Conservation (phyloP, 2,113 vertebrate species). For the Chaetops frenatus region DNA sequence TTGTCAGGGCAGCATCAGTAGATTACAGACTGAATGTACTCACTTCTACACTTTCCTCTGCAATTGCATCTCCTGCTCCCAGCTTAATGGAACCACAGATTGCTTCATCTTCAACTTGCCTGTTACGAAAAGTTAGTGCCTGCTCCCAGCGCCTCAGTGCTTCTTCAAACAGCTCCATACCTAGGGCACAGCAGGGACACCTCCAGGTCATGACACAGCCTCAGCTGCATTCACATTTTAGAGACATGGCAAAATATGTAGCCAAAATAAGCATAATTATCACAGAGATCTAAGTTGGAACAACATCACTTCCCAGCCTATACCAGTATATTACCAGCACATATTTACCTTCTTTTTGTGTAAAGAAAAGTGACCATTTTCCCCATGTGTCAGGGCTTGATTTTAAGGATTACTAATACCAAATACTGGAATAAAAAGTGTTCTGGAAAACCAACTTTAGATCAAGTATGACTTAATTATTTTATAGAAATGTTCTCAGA, state of each 20-base stretch:
- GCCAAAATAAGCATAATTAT: not conserved
- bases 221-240: not conserved
- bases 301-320: not conserved
- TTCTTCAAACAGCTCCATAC: constrained; percentile 97
- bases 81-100: constrained; percentile 81
- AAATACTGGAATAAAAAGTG: not conserved
- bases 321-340: not conserved
- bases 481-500: not conserved
- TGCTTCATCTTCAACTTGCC: constrained; percentile 83
- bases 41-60: constrained; percentile 90
- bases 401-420: not conserved
- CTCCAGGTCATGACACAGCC: not conserved
- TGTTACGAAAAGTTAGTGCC: constrained; percentile 85
- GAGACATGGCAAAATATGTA: rapidly evolving
- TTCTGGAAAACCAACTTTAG: not conserved
- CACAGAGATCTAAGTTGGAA: not conserved
- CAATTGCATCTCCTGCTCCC: constrained; percentile 88
- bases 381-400: not conserved
- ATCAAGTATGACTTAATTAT: not conserved
- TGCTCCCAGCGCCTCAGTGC: constrained; percentile 92
- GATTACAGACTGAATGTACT: not conserved
- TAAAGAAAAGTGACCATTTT: not conserved
- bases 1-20: not conserved
- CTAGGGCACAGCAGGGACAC: constrained; percentile 55
- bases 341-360: not conserved